Base-by-base conservation (phyloP, 2,888 invertebrate species). In the Congeria kusceri region DNA sequence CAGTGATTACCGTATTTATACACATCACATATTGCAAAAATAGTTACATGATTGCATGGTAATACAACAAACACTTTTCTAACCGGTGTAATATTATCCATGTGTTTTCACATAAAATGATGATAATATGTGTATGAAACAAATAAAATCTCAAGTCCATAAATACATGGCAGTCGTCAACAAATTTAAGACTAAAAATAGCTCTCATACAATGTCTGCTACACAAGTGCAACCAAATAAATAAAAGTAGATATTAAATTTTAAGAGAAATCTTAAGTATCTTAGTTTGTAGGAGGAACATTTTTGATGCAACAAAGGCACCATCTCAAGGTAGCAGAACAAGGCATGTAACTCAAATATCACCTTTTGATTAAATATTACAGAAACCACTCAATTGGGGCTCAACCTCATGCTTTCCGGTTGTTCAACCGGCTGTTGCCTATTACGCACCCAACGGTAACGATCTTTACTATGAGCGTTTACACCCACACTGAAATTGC, bases 401-500 rank as follows among this genome's bases (percentile, higher is more conserved):
- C 83, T 83, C 23, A 83, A 57, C 56, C 83, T 66, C 83, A 83
- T 83, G 27, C 71, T 74, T 61, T 83, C 83, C 46, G 69, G 65
- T 47, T 79, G 79, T 56, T 77, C 71, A 7, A 39, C 56, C 15
- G 66, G 56, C 56, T 73, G 73, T 59, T 73, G 76, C 20, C 71
- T 68, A 28, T 58, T 58, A 18, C 68, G 59, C 18, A 80, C 78
- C 83, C 82, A 84, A 27, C 66, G 81, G 58, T 73, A 82, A 25
- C 79, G 59, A 53, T 82, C 82, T 63, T 82, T 78, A 57, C 64
- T 70, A 44, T 72, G 77, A 46, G 63, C 23, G 20, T 62, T 29
- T n/a, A 32, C 47, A 56, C 66, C 64, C 23, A 49, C 32, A 63
- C 57, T 66, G 53, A 53, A 47, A 73, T 66, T 71, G 62, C 61